These are phyloP conservation scores for Lacerta bilineata DNA, from an alignment of 2,797 vertebrate genomes.

Conservation along the genomic window DNA sequence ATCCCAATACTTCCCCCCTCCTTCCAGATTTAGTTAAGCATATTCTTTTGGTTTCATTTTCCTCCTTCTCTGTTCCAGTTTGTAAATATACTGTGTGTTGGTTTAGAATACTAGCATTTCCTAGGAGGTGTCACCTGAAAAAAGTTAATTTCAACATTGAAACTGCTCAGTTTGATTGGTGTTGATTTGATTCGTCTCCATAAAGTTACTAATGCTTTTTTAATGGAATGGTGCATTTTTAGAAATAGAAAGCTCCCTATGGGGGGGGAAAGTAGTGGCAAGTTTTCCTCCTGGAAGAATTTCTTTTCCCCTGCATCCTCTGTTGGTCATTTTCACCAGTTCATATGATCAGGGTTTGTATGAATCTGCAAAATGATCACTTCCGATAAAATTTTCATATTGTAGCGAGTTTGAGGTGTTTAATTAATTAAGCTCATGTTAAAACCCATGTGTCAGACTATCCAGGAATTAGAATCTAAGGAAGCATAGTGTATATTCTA, in stretches of 20 bases:
- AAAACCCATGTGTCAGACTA: no score
- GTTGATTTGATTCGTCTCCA: background rate
- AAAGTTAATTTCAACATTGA: background rate
- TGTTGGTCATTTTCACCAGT: background rate
- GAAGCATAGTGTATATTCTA: no score
- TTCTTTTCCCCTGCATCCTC: background rate
- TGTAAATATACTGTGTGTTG: background rate
- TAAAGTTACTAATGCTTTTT: background rate
- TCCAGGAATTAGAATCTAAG: no score
- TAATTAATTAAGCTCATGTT: no score
- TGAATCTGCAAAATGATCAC: background rate
- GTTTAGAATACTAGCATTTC: background rate
- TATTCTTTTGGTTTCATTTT: background rate
- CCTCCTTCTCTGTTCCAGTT: background rate
- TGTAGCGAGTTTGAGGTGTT: no score
- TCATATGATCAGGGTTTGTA: background rate
- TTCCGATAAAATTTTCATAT: background rate
- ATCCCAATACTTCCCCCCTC: no score
- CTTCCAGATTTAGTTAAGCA: background rate
- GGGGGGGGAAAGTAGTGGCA: background rate
- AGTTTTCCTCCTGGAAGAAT: background rate
- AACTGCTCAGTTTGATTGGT: background rate
- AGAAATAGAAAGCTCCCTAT: background rate
- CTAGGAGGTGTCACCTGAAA: background rate
- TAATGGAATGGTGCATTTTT: background rate